A percentile compares a stretch with the other conserved stretches of the same genome.
Evolutionary conservation across 2,113 vertebrate genomes (phyloP).

Genomic region (Glareola pratincola): DNA sequence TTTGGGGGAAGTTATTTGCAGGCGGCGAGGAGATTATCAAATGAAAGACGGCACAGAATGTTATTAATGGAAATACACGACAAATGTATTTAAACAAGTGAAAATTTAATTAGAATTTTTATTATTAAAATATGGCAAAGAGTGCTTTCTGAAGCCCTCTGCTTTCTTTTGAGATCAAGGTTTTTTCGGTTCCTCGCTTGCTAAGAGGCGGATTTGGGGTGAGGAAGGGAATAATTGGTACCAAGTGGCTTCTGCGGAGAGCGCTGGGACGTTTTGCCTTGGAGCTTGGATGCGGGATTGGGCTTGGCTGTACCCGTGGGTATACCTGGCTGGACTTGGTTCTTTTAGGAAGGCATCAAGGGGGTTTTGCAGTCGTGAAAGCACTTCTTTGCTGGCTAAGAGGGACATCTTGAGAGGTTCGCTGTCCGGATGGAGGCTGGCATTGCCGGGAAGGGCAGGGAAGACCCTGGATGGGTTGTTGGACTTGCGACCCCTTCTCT

Average conservation of each 20-base stretch:
- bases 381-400: neutral
- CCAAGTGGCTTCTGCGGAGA: neutral
- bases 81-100: slow-evolving; percentile 29
- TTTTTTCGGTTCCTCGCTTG: neutral
- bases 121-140: neutral
- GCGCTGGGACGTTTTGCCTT: neutral
- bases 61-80: slow-evolving; percentile 28
- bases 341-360: neutral
- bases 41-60: neutral
- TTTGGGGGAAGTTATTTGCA: neutral
- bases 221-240: neutral
- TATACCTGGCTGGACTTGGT: neutral
- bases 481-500: neutral
- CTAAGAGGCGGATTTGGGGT: neutral
- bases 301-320: neutral
- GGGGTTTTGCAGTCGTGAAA: neutral
- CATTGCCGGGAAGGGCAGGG: neutral
- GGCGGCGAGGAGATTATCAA: neutral
- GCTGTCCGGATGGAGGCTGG: fast-evolving
- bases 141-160: slow-evolving; percentile 12
- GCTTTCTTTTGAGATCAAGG: slow-evolving; percentile 15
- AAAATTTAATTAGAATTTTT: slow-evolving; percentile 49
- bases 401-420: neutral
- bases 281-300: neutral
- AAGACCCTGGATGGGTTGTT: neutral